Base-by-base conservation (phyloP, 2,888 invertebrate species). In the Mythimna ferrago region DNA sequence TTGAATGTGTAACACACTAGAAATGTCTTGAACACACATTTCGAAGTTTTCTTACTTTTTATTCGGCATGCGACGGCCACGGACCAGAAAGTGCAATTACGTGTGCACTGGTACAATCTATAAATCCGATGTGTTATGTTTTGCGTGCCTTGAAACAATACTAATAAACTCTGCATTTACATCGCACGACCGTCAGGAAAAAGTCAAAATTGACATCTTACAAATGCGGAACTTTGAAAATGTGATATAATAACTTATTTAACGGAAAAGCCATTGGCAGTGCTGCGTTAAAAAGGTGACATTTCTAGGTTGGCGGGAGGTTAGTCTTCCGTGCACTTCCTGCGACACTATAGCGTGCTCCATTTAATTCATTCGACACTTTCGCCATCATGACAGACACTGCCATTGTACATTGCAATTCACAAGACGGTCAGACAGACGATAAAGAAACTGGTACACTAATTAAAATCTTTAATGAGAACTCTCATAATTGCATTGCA, bases 121-220 rank as follows among this genome's bases (percentile, higher is more conserved):
- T 77, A 80, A 78, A 74, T 66, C 65, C 57, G 19, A 70, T 66
- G 41, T 56, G 66, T 66, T 84, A 76, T 64, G 64, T 67, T 63
- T 53, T 68, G 73, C 81, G 72, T 72, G 76, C 74, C 70, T 77
- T 76, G 44, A 80, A 84, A 86, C 84, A 79, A 76, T 79, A 81
- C 63, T 78, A 81, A 78, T 78, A 72, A 72, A 73, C 57, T 71
- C 14, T 6, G 63, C 44, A 57, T 71, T 66, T 64, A 66, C 70
- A 69, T 71, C 68, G 44, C 38, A 41, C 10, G 6, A 63, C 48
- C 35, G 56, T 38, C 60, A 57, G 21, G 48, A 68, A 67, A 80
- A 73, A 54, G 7, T n/a, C n/a, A 61, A 48, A 35, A 64, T 51
- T 51, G 38, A 79, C 41, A 61, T 64, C 41, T 26, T 53, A 60